Base-by-base conservation (phyloP, 2,797 vertebrate genomes). In the Artibeus jamaicensis region DNA sequence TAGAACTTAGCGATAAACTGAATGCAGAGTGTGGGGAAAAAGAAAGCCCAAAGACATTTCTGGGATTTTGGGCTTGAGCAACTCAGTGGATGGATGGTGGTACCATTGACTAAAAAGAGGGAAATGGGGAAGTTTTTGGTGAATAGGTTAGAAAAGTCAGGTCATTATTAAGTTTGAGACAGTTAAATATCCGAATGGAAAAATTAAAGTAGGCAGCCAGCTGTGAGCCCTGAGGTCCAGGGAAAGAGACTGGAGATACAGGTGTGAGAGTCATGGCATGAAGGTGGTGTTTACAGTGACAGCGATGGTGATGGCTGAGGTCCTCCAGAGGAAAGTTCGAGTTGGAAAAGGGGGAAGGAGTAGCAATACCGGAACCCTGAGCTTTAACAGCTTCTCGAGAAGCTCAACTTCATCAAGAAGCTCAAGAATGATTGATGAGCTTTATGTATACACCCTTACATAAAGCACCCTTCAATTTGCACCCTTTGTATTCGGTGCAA, bases 51-150 rank as follows among this genome's bases (percentile, higher is more conserved):
- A 78, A 70, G 18, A 50, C 44, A 5, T n/a, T 77, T 91, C 62
- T 65, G 78, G 78, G 62, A 26, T 32, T 91, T 89, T 67, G 78
- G 44, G 42, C 46, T 91, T 93, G 55, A 94, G n/a, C 85, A 70
- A 82, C 42, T 83, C 46, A 67, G 39, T 78, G 16, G 44, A 57
- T 65, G 14, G 44, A 42, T 1, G 32, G 67, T 10, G 19, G 59
- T 55, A 26, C 24, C 50, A 9, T 76, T 84, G 24, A 48, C n/a
- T 14, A 32, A 81, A 76, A 86, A 32, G 50, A 87, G 12, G 77
- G 37, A 87, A n/a, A 44, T 9, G 7, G 21, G 42, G 8, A 74
- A 18, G 24, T 76, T 87, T 67, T 34, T 46, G 16, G 57, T 89
- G 57, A 62, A 76, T 4, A 89, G n/a, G 50, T 26, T 32, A 71